These are phyloP conservation scores for Australoheros facetus DNA, from an alignment of 2,797 vertebrate genomes.

Conservation along the genomic window DNA sequence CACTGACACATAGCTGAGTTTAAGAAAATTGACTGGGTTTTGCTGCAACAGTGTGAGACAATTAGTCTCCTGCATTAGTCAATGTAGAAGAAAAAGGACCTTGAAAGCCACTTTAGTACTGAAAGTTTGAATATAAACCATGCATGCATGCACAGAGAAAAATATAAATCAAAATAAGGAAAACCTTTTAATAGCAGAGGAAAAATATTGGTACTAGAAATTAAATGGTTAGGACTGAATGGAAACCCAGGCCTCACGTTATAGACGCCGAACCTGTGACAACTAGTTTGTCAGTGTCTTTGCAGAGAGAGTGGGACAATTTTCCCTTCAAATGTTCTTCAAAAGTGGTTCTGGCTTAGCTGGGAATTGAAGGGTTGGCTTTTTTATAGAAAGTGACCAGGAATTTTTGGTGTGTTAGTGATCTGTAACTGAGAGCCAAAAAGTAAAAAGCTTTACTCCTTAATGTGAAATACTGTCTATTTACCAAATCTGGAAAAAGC, in stretches of 20 bases:
- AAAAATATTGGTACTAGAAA: background rate
- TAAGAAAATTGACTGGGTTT: constrained; percentile 44
- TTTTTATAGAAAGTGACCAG: background rate
- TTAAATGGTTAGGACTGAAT: background rate
- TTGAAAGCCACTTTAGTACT: constrained; percentile 11
- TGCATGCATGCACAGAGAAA: background rate
- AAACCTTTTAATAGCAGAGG: constrained; percentile 6
- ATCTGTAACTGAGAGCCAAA: background rate
- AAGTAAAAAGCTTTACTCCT: background rate
- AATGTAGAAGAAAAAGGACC: background rate
- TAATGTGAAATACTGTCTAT: constrained; percentile 1
- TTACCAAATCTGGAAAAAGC: constrained; percentile 1
- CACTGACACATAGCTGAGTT: constrained; percentile 14
- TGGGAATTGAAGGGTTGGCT: no score
- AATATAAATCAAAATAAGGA: background rate
- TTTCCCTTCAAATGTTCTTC: background rate
- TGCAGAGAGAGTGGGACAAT: constrained; percentile 2
- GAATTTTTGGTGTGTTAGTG: background rate
- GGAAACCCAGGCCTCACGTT: background rate
- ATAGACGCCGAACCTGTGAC: background rate
- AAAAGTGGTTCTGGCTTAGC: no score
- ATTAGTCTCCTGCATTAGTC: constrained; percentile 34
- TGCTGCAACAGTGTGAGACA: constrained; percentile 31
- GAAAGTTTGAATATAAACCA: constrained; percentile 20
- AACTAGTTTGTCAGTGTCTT: background rate